A percentile compares a stretch with the other conserved stretches of the same genome.
Conservation (phyloP, 2,797 vertebrate genomes). For the Momotus momota region DNA sequence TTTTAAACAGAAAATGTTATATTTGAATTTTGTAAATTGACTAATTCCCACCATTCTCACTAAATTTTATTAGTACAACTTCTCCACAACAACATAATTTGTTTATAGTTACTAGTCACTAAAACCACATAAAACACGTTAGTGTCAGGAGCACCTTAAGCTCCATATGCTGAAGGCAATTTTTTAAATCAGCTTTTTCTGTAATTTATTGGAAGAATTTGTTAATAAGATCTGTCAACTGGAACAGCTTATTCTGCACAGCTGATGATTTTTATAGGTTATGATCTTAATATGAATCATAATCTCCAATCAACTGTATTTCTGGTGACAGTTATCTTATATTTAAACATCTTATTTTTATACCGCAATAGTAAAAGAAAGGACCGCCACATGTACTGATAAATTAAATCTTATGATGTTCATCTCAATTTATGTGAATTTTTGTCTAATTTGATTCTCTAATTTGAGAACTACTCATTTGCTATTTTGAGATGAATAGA, state of each 20-base stretch:
- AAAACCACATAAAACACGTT: slow-evolving; percentile 54
- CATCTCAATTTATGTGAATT: neutral
- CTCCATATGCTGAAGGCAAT: slow-evolving; percentile 68
- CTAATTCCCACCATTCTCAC: neutral
- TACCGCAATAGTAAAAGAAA: slow-evolving; percentile 18
- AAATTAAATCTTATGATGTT: neutral
- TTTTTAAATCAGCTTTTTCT: slow-evolving; percentile 64
- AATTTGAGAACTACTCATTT: neutral
- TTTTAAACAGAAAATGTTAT: neutral
- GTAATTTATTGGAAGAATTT: slow-evolving; percentile 72
- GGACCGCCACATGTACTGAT: neutral
- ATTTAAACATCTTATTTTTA: slow-evolving; percentile 61
- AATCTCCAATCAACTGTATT: slow-evolving; percentile 73
- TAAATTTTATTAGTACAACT: neutral
- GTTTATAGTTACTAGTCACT: slow-evolving; percentile 49
- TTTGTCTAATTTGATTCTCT: neutral
- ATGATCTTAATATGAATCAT: slow-evolving; percentile 79
- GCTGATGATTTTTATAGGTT: slow-evolving; percentile 80
- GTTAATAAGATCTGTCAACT: slow-evolving; percentile 74
- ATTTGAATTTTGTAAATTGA: neutral
- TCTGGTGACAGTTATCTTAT: slow-evolving; percentile 59
- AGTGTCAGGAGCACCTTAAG: slow-evolving; percentile 38
- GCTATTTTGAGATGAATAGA: neutral
- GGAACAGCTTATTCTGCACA: slow-evolving; percentile 72
- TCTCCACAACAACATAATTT: slow-evolving; percentile 33